Evolutionary conservation across 1,140 invertebrate species (phyloP).

Genomic region (Antheraea pernyi): DNA sequence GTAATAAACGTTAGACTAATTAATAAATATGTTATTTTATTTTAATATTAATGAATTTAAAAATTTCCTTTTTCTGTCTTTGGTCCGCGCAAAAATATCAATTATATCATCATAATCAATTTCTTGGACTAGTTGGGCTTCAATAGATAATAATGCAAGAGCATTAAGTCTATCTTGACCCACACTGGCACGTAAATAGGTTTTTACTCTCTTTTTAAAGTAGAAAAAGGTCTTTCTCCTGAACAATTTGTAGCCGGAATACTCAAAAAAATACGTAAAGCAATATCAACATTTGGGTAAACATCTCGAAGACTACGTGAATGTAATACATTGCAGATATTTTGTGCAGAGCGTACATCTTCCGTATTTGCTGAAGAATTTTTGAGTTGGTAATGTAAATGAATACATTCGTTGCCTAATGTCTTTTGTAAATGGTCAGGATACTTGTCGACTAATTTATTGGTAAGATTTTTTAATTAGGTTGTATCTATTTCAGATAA

Average conservation of each 20-base stretch:
- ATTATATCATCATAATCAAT: no score
- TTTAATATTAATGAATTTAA: conserved; percentile 7
- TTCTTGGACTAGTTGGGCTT: no score
- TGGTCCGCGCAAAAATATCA: no score
- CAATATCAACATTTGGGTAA: conserved; percentile 9
- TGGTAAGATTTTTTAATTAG: conserved; percentile 9
- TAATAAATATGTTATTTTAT: conserved; percentile 5
- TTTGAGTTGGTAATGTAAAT: conserved; percentile 13
- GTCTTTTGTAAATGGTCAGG: conserved; percentile 12
- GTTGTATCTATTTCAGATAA: conserved; percentile 14
- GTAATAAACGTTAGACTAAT: not conserved
- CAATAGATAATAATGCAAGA: no score
- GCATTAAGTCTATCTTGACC: no score
- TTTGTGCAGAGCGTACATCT: conserved; percentile 17
- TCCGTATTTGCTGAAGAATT: conserved; percentile 6
- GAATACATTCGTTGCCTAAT: conserved; percentile 12
- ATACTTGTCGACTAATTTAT: conserved; percentile 16
- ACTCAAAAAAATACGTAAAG: conserved; percentile 14
- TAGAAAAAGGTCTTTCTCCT: conserved; percentile 13
- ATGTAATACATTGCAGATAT: conserved; percentile 10
- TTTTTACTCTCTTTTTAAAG: conserved; percentile 11
- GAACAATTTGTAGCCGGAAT: conserved; percentile 11
- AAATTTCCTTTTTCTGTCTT: conserved; percentile 9
- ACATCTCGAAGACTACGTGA: conserved; percentile 11
- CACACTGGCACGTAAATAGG: no score